phyloP scores from a whole-genome alignment of 2,888 invertebrate genomes.

The Mythimna loreyi region DNA sequence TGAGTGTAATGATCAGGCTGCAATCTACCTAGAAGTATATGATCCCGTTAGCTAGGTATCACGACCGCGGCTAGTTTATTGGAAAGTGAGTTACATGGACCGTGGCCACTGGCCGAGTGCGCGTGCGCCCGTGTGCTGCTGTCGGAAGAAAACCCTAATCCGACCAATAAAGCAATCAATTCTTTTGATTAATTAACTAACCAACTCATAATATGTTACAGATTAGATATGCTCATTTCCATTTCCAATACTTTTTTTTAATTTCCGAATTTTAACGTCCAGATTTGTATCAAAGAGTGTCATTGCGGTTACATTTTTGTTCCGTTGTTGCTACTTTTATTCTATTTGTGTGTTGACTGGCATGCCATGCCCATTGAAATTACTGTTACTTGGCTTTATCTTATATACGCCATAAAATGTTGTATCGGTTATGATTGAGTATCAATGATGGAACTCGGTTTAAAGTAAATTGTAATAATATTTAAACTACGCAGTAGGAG shows the following conservation, averaged over 20 bases:
- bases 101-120: conserved; percentile 77
- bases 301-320: conserved; percentile 46
- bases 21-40: conserved; percentile 79
- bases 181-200: conserved; percentile 28
- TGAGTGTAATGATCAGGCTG: conserved; percentile 77
- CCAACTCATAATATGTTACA: background rate
- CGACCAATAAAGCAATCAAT: conserved; percentile 64
- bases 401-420: conserved; percentile 5
- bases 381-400: conserved; percentile 28
- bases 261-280: conserved; percentile 4
- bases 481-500: background rate
- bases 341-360: conserved; percentile 63
- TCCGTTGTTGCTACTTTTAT: conserved; percentile 67
- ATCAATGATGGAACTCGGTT: background rate
- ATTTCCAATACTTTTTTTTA: background rate
- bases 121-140: conserved; percentile 69
- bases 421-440: background rate
- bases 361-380: background rate
- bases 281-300: conserved; percentile 29
- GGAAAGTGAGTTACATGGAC: conserved; percentile 86
- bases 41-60: conserved; percentile 88
- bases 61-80: conserved; percentile 86
- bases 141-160: conserved; percentile 76
- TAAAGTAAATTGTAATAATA: background rate
- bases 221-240: background rate